phyloP scores from a whole-genome alignment of 2,888 invertebrate species.

The Frankliniella fusca region DNA sequence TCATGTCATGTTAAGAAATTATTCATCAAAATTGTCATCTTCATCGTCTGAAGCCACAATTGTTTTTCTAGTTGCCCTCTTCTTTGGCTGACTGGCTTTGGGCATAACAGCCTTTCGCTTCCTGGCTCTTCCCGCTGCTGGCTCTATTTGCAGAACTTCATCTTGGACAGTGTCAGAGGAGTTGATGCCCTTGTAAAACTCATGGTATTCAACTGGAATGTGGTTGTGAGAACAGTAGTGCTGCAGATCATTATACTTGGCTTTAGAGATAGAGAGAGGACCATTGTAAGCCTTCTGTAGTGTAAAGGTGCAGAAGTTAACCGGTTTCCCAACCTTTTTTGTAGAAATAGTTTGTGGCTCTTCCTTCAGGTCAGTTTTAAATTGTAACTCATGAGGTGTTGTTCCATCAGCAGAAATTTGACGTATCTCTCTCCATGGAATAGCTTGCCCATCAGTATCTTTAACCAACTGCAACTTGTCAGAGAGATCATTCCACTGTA shows the following conservation, averaged over 20 bases:
- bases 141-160: not conserved
- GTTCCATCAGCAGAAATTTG: not conserved
- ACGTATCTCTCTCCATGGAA: not conserved
- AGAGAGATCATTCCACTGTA: not conserved
- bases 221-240: not conserved
- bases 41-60: not conserved
- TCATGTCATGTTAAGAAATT: too few species aligned
- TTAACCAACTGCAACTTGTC: not conserved
- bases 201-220: not conserved
- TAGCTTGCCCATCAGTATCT: not conserved
- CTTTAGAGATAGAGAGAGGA: not conserved
- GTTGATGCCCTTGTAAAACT: not conserved
- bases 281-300: not conserved
- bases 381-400: not conserved
- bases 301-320: not conserved
- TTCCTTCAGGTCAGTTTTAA: not conserved
- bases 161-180: not conserved
- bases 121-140: not conserved
- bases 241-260: not conserved
- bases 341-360: not conserved
- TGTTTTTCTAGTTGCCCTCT: not conserved
- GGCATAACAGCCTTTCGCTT: not conserved
- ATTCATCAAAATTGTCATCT: too few species aligned
- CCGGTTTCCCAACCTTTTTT: not conserved
- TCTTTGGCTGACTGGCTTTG: not conserved